Evolutionary conservation across 2,888 invertebrate genomes (phyloP).

Genomic region (Synergus itoensis): DNA sequence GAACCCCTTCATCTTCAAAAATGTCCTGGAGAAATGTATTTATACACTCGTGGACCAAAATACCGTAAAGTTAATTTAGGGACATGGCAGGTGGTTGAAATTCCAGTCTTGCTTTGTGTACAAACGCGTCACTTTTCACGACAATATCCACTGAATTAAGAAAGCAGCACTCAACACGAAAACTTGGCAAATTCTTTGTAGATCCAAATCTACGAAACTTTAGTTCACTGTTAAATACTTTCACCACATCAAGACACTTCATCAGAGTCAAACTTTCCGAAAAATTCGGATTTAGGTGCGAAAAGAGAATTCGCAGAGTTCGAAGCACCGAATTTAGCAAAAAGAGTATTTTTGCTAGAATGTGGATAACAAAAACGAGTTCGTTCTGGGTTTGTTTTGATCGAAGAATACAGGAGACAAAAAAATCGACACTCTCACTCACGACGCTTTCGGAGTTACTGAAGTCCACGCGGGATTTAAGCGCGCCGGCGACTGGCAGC

Average conservation of each 20-base stretch:
- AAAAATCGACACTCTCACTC: slow-evolving; percentile 46
- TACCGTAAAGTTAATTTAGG: neutral
- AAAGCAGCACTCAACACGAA: neutral
- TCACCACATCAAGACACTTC: neutral
- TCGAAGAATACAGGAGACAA: neutral
- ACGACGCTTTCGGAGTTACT: slow-evolving; percentile 70
- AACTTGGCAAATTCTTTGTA: neutral
- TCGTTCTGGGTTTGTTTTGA: slow-evolving; percentile 21
- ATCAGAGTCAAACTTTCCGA: neutral
- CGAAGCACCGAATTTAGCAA: neutral
- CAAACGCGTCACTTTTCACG: neutral
- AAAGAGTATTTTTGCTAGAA: neutral
- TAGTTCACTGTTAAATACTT: neutral
- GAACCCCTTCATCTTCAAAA: neutral
- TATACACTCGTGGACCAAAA: neutral
- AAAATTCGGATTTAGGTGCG: neutral
- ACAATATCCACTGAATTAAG: neutral
- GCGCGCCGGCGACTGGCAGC: slow-evolving; percentile 63
- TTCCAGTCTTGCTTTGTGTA: neutral
- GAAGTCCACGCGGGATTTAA: slow-evolving; percentile 55
- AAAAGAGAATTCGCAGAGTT: neutral
- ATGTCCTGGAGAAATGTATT: neutral
- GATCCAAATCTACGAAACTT: neutral
- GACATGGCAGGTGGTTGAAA: slow-evolving; percentile 1
- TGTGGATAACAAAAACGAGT: neutral